phyloP scores from a whole-genome alignment of 2,113 vertebrate species.

The Cyphomyrus plagiostoma region DNA sequence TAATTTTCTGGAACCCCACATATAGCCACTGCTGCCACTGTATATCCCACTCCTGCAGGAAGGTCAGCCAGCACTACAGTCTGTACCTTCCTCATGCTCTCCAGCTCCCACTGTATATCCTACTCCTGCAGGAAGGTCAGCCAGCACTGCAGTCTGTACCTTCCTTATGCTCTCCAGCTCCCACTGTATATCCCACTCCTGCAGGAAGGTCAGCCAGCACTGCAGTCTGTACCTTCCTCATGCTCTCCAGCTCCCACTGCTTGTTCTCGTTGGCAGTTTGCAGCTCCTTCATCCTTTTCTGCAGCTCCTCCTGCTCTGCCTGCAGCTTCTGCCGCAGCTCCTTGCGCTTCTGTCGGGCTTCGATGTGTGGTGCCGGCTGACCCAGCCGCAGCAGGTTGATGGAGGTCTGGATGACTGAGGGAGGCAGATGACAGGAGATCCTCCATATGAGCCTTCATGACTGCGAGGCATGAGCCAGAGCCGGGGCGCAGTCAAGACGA shows the following conservation, averaged over 20 bases:
- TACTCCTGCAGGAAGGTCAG: too few species aligned
- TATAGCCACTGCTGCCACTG: background rate
- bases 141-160: too few species aligned
- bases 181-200: background rate
- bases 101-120: constrained; percentile 71
- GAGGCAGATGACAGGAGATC: background rate
- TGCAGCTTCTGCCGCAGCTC: constrained; percentile 75
- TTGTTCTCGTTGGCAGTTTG: constrained; percentile 84
- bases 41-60: background rate
- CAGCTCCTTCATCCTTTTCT: constrained; percentile 83
- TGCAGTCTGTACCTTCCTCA: constrained; percentile 72
- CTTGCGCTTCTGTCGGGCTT: constrained; percentile 75
- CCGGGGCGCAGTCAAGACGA: background rate
- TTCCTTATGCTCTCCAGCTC: too few species aligned
- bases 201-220: background rate
- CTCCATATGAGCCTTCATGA: background rate
- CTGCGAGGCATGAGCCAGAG: background rate
- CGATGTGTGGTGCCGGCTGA: constrained; percentile 77
- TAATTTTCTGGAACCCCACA: background rate
- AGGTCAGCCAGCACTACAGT: background rate
- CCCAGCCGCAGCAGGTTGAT: constrained; percentile 69
- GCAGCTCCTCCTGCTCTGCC: constrained; percentile 83
- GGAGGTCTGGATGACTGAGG: constrained; percentile 79
- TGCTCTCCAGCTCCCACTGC: constrained; percentile 80
- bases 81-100: constrained; percentile 80